A percentile compares a stretch with the other conserved stretches of the same genome.
phyloP scores from a whole-genome alignment of 2,797 vertebrate genomes.

The Typhlichthys subterraneus region DNA sequence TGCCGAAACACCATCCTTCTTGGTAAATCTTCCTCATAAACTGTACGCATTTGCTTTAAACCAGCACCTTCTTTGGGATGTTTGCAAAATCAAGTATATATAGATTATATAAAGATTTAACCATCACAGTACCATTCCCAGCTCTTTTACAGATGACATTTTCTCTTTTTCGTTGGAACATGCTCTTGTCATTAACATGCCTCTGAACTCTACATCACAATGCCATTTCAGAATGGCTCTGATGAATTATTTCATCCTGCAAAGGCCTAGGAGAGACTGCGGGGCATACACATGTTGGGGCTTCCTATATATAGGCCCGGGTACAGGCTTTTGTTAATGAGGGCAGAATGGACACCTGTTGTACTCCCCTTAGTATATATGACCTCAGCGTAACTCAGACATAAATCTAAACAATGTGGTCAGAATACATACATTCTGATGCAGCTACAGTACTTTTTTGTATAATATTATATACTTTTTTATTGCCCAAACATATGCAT shows the following conservation, averaged over 20 bases:
- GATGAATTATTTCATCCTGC: conserved; percentile 76
- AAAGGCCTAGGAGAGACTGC: conserved; percentile 59
- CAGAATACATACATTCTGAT: conserved; percentile 42
- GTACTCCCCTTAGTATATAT: conserved; percentile 57
- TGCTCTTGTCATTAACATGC: conserved; percentile 78
- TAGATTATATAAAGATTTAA: conserved; percentile 53
- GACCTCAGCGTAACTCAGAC: conserved; percentile 54
- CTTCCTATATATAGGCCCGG: conserved; percentile 73
- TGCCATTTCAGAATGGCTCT: conserved; percentile 69
- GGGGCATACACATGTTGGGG: conserved; percentile 82
- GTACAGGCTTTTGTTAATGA: conserved; percentile 59
- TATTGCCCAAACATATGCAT: too few relatives aligned
- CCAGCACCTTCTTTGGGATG: conserved; percentile 53
- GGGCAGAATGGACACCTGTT: conserved; percentile 79
- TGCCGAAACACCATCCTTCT: conserved; percentile 59
- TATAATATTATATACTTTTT: too few relatives aligned
- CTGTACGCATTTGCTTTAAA: conserved; percentile 38
- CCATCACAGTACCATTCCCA: conserved; percentile 58
- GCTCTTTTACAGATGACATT: conserved; percentile 63
- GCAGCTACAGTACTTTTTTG: not conserved
- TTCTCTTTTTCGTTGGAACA: conserved; percentile 54
- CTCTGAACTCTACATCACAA: conserved; percentile 73
- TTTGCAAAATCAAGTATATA: conserved; percentile 38
- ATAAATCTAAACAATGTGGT: conserved; percentile 52
- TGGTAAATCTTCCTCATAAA: conserved; percentile 5